Base-by-base conservation (phyloP, 2,888 invertebrate species). In the Lamellibrachia satsuma region DNA sequence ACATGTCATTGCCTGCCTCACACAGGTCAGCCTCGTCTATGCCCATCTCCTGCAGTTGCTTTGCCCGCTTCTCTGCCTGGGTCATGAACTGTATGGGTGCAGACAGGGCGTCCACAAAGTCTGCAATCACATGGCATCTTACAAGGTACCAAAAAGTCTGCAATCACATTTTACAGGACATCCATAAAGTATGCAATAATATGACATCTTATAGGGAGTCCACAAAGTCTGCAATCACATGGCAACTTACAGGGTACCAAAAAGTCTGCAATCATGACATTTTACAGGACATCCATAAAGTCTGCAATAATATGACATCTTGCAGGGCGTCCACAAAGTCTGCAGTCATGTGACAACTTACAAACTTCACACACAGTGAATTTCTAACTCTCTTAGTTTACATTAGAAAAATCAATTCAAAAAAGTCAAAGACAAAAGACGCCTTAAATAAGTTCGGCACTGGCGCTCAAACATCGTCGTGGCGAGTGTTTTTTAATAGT, bases 11-110 rank as follows among this genome's bases (percentile, higher is more conserved):
- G 15, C 75, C 75, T 22, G 96, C 95, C 93, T 96, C 96, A 7
- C 95, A 95, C 92, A 96, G 96, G 93, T 96, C 96, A 52, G 94
- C 95, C 93, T 96, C 96, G 92, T 96, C 96, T 94, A 99, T 99
- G 93, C 99, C 99, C 97, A 99, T 98, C 91, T 98, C 98, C 95
- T 98, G 98, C 98, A 99, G 98, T 97, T 99, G 98, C 95, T 98
- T 98, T 52, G 98, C 98, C 93, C 98, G 97, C 92, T 94, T 94
- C 92, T 94, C 94, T 2, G 94, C 94, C 92, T 93, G 93, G 2
- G 98, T 98, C 97, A 98, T 97, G 97, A 98, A 99, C 6, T 90
- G 93, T 52, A 95, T 95, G 8, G 99, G 99, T 96, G 99, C 99
- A 9, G 99, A 99, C 93, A 99, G 97, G 6, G 99, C 99, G 93